Evolutionary conservation across 35 echinoderm and acorn worm genomes (phyloP), one percentile per base, ranked within the genome.

Genomic region (Heliocidaris erythrogramma): DNA sequence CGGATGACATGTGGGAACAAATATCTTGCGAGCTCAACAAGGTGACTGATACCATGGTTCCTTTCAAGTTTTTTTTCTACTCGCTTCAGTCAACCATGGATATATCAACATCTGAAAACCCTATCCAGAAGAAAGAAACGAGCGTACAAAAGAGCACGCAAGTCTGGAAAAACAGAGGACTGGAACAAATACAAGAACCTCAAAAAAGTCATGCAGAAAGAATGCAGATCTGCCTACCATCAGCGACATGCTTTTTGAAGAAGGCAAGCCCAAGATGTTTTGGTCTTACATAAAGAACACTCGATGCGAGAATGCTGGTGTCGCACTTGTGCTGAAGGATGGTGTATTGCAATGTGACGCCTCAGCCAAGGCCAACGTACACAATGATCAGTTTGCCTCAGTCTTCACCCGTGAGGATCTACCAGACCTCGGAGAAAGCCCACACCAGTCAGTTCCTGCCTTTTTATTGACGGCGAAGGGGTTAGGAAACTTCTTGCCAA

Each of bases 251-350:
- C 31, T 95, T 30, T 86, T 84, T 89, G 35, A 49, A 90, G 88
- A 56, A 88, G 31, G 53, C 31, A 94, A 94, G 13, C 60, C 71
- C 30, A 61, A 94, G 30, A 78, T 13, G 17, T 88, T 94, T 11
- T 94, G 94, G 94, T 89, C 87, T 3, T 91, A 60, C 30, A 90
- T 90, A 5, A 60, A 89, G 35, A 94, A 85, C 35, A 88, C 13
- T 5, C 94, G 94, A 50, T 95, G 94, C 52, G 94, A 95, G 9
- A 95, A 95, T 48, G 50, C 94, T 27, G 85, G 94, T 86, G 94
- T 94, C 14, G 94, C 87, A 48, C 88, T 86, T 30, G 48, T 95
- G 10, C n/a, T 95, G 53, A 91, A 95, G 31, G 65, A 92, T 69
- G 94, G 88, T 59, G 30, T 95, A 0, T 48, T 92, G 2, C 94